Percentiles rank a stretch among this genome's conserved stretches.
Evolutionary conservation across 2,888 invertebrate species (phyloP).

Genomic region (Uropetala carovei): DNA sequence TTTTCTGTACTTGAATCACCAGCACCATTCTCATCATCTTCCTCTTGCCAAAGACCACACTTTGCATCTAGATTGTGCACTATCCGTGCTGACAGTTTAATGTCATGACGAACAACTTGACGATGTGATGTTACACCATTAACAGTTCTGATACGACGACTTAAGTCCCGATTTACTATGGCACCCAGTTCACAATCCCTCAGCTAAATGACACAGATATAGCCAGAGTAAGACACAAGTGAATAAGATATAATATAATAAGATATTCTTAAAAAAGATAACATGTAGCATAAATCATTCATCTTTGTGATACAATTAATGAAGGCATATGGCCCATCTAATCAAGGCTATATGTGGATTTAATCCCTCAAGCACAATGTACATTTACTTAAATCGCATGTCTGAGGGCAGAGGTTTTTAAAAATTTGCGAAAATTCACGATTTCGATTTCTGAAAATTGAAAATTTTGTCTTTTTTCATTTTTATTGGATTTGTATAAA

Average conservation of each 20-base stretch:
- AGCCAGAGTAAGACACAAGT: neutral
- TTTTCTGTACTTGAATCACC: slow-evolving; percentile 6
- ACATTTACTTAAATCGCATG: no score
- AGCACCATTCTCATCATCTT: slow-evolving; percentile 73
- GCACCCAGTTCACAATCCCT: slow-evolving; percentile 95
- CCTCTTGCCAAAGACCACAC: slow-evolving; percentile 85
- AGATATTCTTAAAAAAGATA: neutral
- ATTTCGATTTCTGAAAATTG: no score
- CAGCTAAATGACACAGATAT: slow-evolving; percentile 78
- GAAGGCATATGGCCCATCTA: neutral
- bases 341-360: no score
- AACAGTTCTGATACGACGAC: slow-evolving; percentile 93
- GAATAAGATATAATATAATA: neutral
- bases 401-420: no score
- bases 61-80: slow-evolving; percentile 93
- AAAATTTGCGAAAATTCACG: no score
- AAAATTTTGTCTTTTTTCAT: no score
- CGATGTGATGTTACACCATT: slow-evolving; percentile 94
- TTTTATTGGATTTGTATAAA: no score
- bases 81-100: slow-evolving; percentile 93
- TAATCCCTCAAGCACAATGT: no score
- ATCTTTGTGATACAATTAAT: neutral
- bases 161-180: slow-evolving; percentile 97
- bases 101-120: slow-evolving; percentile 92
- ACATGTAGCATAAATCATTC: neutral